These are phyloP conservation scores for Erebia ligea DNA, from an alignment of 2,888 invertebrate species.

Conservation along the genomic window DNA sequence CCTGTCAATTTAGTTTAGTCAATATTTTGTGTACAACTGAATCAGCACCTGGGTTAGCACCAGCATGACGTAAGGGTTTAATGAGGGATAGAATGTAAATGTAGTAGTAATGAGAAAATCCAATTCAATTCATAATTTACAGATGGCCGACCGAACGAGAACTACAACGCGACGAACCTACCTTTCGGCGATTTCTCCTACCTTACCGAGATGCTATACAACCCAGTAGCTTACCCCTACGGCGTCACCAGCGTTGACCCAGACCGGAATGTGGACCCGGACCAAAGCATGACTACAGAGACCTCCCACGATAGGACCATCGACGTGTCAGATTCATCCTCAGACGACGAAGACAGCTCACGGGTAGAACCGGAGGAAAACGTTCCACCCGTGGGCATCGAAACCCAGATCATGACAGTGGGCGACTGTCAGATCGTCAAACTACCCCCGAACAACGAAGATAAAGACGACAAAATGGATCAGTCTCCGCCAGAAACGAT, in stretches of 20 bases:
- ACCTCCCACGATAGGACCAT: slow-evolving; percentile 68
- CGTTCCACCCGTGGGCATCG: slow-evolving; percentile 63
- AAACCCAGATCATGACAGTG: slow-evolving; percentile 78
- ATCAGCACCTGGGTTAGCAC: background rate
- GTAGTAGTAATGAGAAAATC: background rate
- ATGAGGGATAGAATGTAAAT: background rate
- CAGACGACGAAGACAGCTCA: slow-evolving; percentile 67
- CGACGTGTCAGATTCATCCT: slow-evolving; percentile 72
- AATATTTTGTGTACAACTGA: background rate
- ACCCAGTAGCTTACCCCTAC: slow-evolving; percentile 70
- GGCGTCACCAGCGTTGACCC: slow-evolving; percentile 66
- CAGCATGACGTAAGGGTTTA: background rate
- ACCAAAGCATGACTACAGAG: slow-evolving; percentile 54
- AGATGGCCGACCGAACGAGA: slow-evolving; percentile 79
- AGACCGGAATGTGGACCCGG: slow-evolving; percentile 63
- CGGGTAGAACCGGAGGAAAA: slow-evolving; percentile 66
- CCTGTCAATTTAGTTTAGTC: background rate
- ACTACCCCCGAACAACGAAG: slow-evolving; percentile 64
- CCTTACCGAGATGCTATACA: slow-evolving; percentile 80
- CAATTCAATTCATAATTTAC: slow-evolving; percentile 36
- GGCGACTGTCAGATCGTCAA: slow-evolving; percentile 81
- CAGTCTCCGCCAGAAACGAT: slow-evolving; percentile 49
- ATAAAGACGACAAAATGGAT: slow-evolving; percentile 60
- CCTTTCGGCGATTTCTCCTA: slow-evolving; percentile 82
- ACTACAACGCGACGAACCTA: slow-evolving; percentile 80